These are phyloP conservation scores for Trachelus iudaicus DNA, from an alignment of 2,888 invertebrate genomes.

Conservation along the genomic window DNA sequence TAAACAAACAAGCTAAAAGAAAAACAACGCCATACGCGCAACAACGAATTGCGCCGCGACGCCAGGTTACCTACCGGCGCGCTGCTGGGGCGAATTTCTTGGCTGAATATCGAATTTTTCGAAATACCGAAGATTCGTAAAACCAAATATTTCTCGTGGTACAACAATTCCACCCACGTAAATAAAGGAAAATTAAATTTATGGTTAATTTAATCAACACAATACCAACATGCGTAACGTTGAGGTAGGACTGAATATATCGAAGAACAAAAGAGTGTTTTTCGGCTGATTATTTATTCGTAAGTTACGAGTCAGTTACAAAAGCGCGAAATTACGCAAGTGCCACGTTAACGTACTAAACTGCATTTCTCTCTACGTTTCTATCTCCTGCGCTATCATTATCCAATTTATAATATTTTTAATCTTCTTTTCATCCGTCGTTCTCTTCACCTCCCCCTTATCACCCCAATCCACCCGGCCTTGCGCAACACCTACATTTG, in stretches of 20 bases:
- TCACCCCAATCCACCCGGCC: too few species aligned
- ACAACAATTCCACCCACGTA: background rate
- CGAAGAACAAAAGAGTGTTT: slow-evolving; percentile 17
- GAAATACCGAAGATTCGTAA: background rate
- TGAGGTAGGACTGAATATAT: too few species aligned
- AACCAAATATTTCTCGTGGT: background rate
- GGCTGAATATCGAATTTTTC: slow-evolving; percentile 8
- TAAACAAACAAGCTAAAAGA: slow-evolving; percentile 32
- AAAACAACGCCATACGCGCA: slow-evolving; percentile 9
- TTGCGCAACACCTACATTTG: too few species aligned
- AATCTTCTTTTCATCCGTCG: too few species aligned
- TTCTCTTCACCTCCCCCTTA: too few species aligned
- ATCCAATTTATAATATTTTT: background rate
- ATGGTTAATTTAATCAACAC: too few species aligned
- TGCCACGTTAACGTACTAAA: slow-evolving; percentile 38
- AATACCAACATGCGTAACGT: too few species aligned
- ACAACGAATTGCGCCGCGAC: slow-evolving; percentile 26
- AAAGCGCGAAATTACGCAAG: slow-evolving; percentile 43
- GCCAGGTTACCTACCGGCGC: background rate
- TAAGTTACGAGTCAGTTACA: slow-evolving; percentile 45
- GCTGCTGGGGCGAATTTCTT: slow-evolving; percentile 19
- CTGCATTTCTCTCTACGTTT: slow-evolving; percentile 39
- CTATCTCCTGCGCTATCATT: slow-evolving; percentile 31
- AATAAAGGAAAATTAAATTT: background rate
- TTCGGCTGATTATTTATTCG: slow-evolving; percentile 34